A percentile compares a stretch with the other conserved stretches of the same genome.
Conservation (phyloP, 2,888 invertebrate genomes). For the Rotaria macrura region DNA sequence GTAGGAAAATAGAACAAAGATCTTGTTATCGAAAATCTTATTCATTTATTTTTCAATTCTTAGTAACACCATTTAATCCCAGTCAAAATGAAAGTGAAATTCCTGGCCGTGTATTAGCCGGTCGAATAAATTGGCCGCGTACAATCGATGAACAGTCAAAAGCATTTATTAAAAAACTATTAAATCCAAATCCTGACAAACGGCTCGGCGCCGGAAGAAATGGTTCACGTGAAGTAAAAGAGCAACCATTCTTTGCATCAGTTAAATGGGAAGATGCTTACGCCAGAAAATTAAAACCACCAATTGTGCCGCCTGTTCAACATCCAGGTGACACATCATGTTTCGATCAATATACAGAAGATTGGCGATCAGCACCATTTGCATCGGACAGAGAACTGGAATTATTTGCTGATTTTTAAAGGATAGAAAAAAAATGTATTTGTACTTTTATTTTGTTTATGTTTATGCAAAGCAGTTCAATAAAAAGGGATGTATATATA, state of each 20-base stretch:
- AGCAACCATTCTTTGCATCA: constrained; percentile 88
- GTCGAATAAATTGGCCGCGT: constrained; percentile 80
- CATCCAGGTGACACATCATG: constrained; percentile 86
- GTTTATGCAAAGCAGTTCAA: background rate
- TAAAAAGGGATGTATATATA: background rate
- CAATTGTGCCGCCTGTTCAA: constrained; percentile 76
- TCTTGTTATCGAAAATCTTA: no score
- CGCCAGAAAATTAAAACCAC: constrained; percentile 71
- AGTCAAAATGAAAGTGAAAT: constrained; percentile 92
- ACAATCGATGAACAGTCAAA: constrained; percentile 40
- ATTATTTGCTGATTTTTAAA: background rate
- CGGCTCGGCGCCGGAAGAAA: constrained; percentile 93
- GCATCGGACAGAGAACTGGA: background rate
- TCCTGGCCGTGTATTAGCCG: constrained; percentile 80
- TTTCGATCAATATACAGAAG: constrained; percentile 82
- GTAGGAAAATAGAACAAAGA: background rate
- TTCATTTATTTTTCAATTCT: constrained; percentile 43
- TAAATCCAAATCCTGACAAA: constrained; percentile 82
- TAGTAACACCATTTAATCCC: constrained; percentile 87
- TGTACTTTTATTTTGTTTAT: background rate
- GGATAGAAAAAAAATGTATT: background rate
- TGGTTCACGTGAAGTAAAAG: constrained; percentile 84
- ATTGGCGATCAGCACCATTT: background rate
- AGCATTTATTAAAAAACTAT: constrained; percentile 81
- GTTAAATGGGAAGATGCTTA: constrained; percentile 82